Evolutionary conservation across 2,113 vertebrate species (phyloP).

Genomic region (Lepisosteus oculatus): DNA sequence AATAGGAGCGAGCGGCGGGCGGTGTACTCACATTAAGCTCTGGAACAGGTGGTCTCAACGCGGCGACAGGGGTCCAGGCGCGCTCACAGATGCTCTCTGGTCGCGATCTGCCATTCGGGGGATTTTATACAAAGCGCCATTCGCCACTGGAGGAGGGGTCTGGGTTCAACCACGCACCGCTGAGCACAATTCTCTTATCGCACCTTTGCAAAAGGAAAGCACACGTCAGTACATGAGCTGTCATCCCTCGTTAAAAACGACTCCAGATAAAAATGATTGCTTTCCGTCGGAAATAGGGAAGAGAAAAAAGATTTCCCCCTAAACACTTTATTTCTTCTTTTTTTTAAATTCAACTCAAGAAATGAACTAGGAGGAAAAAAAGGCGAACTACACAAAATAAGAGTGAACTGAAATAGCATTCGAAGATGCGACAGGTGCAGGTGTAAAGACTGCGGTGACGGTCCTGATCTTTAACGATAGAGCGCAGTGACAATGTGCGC

Average conservation of each 20-base stretch:
- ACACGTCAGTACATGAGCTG: constrained; percentile 50
- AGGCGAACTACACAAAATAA: not conserved
- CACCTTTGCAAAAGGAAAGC: constrained; percentile 24
- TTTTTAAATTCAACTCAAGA: not conserved
- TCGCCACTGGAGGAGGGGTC: constrained; percentile 30
- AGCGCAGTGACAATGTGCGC: not conserved
- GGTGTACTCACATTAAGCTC: constrained; percentile 46
- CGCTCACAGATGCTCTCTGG: constrained; percentile 31
- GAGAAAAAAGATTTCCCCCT: not conserved
- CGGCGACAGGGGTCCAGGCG: constrained; percentile 26
- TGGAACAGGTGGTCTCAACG: constrained; percentile 18
- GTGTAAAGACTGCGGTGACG: not conserved
- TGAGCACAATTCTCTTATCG: constrained; percentile 37
- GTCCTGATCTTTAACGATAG: not conserved
- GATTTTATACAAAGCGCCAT: constrained; percentile 50
- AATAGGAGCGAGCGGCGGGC: not conserved
- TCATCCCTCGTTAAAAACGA: constrained; percentile 31
- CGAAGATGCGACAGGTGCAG: not conserved
- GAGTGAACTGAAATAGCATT: not conserved
- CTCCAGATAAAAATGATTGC: constrained; percentile 21
- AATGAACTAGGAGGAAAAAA: constrained; percentile 6
- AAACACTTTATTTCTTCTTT: not conserved
- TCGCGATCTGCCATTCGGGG: constrained; percentile 1
- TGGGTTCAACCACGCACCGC: constrained; percentile 38
- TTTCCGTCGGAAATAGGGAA: constrained; percentile 8